Base-by-base conservation (phyloP, 2,113 vertebrate genomes). In the Brachirus orientalis region DNA sequence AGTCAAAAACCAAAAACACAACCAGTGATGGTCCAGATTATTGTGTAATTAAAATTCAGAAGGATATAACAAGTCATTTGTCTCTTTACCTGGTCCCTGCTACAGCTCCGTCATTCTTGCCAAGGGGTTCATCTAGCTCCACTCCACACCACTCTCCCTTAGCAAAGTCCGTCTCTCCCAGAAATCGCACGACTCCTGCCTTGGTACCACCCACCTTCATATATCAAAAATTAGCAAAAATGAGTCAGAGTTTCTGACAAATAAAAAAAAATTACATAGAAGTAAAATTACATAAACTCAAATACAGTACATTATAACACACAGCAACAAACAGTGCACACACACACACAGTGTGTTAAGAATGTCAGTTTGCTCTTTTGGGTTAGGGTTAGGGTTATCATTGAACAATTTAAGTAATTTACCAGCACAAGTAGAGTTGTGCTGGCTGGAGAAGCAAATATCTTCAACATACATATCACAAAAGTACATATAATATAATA, bases 71-170 rank as follows among this genome's bases (percentile, higher is more conserved):
- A 9, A 6, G 18, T 19, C 8, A 8, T 51, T 4, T 13, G 46
- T 33, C 2, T 60, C 22, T 18, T 46, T 59, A 98, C 98, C 98
- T 98, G 14, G 96, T 96, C 69, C 97, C 98, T 48, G 98, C 96
- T 4, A 99, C 97, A 0, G 97, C 96, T 1, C 98, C 98, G 2
- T 99, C 98, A 0, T 99, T 99, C 90, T 99, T 99, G 4, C 98
- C 98, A 3, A 99, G 92, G 1, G 98, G 98, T 44, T 99, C 98
- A 0, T 99, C 98, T 38, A 99, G 87, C 51, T 99, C 98, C 14
- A 99, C 97, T 1, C 98, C 97, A 44, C 98, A 99, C 98, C 98
- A 99, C 0, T 97, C 96, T 16, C 98, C 98, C 75, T 99, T 98
- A 16, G 97, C 97, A 69, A 99, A 99, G 86, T 99, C 97, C 0